phyloP scores from a whole-genome alignment of 30 jellyfish, hydroid and myxozoan species.

The Pseudorhiza aurosa region DNA sequence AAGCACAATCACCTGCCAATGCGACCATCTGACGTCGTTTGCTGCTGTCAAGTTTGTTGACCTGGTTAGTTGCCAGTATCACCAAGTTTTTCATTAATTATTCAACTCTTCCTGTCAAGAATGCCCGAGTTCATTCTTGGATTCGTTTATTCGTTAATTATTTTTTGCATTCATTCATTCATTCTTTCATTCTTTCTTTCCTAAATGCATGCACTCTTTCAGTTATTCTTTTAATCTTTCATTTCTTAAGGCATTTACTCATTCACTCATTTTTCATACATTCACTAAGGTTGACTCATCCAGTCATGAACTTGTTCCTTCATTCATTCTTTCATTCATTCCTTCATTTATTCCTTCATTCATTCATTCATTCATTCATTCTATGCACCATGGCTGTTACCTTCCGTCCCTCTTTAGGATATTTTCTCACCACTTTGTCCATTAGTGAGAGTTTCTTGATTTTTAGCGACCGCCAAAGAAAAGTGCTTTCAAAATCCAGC shows the following conservation, averaged over 20 bases:
- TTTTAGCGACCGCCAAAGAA: constrained; percentile 51
- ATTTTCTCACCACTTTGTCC: no score
- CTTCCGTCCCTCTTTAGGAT: no score
- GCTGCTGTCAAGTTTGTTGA: constrained; percentile 75
- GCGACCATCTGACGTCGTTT: constrained; percentile 83
- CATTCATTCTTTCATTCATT: no score
- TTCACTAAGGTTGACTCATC: neutral
- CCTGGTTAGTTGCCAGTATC: constrained; percentile 12
- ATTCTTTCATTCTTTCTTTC: neutral
- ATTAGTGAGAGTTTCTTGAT: no score
- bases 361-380: no score
- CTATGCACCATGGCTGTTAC: no score
- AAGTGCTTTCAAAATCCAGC: constrained; percentile 73
- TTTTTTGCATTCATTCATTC: neutral
- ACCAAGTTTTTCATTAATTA: neutral
- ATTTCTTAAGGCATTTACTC: neutral
- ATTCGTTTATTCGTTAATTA: neutral
- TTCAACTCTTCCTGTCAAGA: neutral
- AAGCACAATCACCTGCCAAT: constrained; percentile 75
- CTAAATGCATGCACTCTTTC: neutral
- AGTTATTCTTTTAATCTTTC: neutral
- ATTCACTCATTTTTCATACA: neutral
- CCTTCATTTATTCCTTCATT: no score
- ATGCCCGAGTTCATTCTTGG: neutral
- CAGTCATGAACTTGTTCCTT: neutral